Base-by-base conservation (phyloP, 2,797 vertebrate species). In the Zalophus californianus region DNA sequence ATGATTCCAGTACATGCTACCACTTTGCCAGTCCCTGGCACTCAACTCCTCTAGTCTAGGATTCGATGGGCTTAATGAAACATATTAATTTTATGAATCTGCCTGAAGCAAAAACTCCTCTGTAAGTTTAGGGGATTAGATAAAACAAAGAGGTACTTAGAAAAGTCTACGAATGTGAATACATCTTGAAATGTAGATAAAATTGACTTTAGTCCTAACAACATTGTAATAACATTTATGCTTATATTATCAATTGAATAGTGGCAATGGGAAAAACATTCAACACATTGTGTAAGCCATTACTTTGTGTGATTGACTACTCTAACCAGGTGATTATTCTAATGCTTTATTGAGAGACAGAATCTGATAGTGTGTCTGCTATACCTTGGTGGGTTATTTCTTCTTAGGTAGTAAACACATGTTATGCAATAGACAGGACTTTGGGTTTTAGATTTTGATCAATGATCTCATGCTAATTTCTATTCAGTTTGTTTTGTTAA, bases 401-500 rank as follows among this genome's bases (percentile, higher is more conserved):
- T 48, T 86, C 2, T 50, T 87, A 56, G 29, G 12, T 84, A 77
- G 32, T 82, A 88, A 87, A 41, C 7, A 58, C n/a, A 52, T 32
- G 32, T 14, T 84, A 90, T 87, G 15, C 3, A 84, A 87, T 66
- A 64, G 52, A n/a, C 11, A 92, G 4, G 0, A 73, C 5, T 56
- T 90, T 84, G 23, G 68, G 68, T 83, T 83, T 86, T 83, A 52
- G 18, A 58, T 92, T 96, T 92, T 77, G 60, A 86, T 93, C 41
- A 38, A 38, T 77, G 27, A 75, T 18, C 11, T 75, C 16, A 75
- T 32, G 21, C 12, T 96, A 86, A 94, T 95, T 87, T 80, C 79
- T 29, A 82, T 64, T 92, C 16, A 64, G 29, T 73, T 97, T 95
- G 23, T 80, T 96, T 93, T 96, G 70, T 13, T 83, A 91, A 21